Conservation (phyloP, 2,888 invertebrate genomes). For the Gymnosoma rotundatum region DNA sequence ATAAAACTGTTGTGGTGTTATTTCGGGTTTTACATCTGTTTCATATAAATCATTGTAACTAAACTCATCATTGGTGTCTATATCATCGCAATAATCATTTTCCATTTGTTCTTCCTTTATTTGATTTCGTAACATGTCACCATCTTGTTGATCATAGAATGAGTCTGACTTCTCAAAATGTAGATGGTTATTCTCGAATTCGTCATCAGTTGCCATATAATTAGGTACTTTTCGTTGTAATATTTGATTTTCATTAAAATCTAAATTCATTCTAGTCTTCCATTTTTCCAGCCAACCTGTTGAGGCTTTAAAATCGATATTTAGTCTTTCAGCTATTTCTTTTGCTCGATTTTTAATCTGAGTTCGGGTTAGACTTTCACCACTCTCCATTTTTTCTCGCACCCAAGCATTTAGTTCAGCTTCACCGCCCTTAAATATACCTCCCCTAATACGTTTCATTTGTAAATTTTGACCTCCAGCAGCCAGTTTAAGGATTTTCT, state of each 20-base stretch:
- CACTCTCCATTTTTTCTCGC: slow-evolving; percentile 41
- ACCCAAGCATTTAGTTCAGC: slow-evolving; percentile 63
- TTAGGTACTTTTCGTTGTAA: slow-evolving; percentile 52
- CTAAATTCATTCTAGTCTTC: slow-evolving; percentile 65
- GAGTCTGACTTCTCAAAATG: slow-evolving; percentile 22
- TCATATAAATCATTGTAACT: slow-evolving; percentile 2
- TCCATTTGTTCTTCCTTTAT: slow-evolving; percentile 37
- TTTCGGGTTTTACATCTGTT: slow-evolving; percentile 17
- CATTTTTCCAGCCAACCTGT: slow-evolving; percentile 66
- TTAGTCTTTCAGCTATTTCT: slow-evolving; percentile 56
- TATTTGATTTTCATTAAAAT: slow-evolving; percentile 61
- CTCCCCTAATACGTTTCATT: slow-evolving; percentile 62
- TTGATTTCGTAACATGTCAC: background rate
- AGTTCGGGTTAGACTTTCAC: slow-evolving; percentile 52
- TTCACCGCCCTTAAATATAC: slow-evolving; percentile 58
- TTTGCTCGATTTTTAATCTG: slow-evolving; percentile 60
- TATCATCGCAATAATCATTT: background rate
- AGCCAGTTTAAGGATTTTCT: slow-evolving; percentile 52
- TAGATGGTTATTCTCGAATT: background rate
- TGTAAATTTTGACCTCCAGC: slow-evolving; percentile 61
- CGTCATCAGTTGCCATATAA: slow-evolving; percentile 15
- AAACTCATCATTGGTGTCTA: slow-evolving; percentile 12
- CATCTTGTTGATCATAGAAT: slow-evolving; percentile 17
- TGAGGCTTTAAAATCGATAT: slow-evolving; percentile 65
- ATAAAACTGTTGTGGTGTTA: slow-evolving; percentile 51